A percentile compares a stretch with the other conserved stretches of the same genome.
Evolutionary conservation across 2,888 invertebrate species (phyloP).

Genomic region (Thecocarcelia acutangulata): DNA sequence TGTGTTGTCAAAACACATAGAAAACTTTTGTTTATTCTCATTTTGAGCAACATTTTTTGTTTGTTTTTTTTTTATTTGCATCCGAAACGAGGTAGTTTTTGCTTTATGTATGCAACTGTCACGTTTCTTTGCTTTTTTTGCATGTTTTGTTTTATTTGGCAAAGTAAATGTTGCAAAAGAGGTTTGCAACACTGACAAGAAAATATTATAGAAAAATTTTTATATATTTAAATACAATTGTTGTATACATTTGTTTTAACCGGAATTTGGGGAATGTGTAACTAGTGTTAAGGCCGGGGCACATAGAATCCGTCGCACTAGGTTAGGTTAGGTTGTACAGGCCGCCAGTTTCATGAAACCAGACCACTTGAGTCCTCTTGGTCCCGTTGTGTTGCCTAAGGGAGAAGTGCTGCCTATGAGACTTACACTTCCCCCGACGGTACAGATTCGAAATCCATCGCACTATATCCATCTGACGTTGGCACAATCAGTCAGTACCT

Average conservation of each 20-base stretch:
- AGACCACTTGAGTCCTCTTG: no score
- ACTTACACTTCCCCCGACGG: no score
- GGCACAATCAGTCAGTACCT: no score
- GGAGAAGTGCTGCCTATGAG: no score
- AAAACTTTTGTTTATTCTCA: conserved; percentile 31
- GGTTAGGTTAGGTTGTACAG: no score
- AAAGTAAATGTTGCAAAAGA: conserved; percentile 36
- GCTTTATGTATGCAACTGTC: conserved; percentile 49
- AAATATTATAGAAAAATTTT: conserved; percentile 1
- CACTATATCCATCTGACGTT: no score
- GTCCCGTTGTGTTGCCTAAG: no score
- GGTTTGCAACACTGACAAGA: conserved; percentile 7
- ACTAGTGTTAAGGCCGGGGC: no score
- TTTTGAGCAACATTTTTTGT: not conserved
- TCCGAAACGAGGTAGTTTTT: conserved; percentile 59
- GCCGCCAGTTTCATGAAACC: no score
- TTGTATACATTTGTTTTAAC: not conserved
- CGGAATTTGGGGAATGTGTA: conserved; percentile 57
- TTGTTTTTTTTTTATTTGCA: conserved; percentile 52
- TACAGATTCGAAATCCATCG: no score
- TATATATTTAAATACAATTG: not conserved
- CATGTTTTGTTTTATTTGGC: conserved; percentile 13
- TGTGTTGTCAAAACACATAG: conserved; percentile 65
- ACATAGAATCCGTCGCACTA: no score
- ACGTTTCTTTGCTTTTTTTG: no score